Percentiles rank a stretch among this genome's conserved stretches.
Evolutionary conservation across 2,888 invertebrate genomes (phyloP).

Genomic region (Julus scanicus): DNA sequence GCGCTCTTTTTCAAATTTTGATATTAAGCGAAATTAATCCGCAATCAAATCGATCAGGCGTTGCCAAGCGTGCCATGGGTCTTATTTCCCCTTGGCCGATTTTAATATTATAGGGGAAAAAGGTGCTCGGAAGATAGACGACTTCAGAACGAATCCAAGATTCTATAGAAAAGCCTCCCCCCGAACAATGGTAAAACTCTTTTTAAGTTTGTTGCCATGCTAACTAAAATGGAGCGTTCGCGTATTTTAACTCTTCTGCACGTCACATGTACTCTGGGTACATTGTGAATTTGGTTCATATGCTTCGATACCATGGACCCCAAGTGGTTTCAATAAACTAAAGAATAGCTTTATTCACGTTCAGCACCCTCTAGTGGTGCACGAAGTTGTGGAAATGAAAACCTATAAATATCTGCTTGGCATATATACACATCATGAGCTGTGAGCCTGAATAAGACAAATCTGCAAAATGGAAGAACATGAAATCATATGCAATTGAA

Average conservation of each 20-base stretch:
- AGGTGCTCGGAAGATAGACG: not conserved
- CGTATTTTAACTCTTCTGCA: not conserved
- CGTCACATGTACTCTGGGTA: not conserved
- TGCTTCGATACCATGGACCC: too few relatives aligned
- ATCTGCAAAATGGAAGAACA: too few relatives aligned
- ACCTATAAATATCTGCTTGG: too few relatives aligned
- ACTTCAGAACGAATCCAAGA: not conserved
- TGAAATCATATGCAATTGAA: too few relatives aligned
- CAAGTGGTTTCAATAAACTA: too few relatives aligned
- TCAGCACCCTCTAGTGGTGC: too few relatives aligned
- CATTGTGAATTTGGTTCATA: too few relatives aligned
- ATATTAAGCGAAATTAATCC: slow-evolving; percentile 50
- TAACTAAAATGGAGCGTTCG: not conserved
- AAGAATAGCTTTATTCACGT: too few relatives aligned
- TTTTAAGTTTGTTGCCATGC: slow-evolving; percentile 27
- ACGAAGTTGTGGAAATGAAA: too few relatives aligned
- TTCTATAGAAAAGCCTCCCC: not conserved
- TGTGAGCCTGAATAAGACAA: too few relatives aligned
- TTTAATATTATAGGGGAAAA: slow-evolving; percentile 21
- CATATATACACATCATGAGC: too few relatives aligned
- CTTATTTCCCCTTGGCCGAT: not conserved
- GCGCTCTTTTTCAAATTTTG: slow-evolving; percentile 20
- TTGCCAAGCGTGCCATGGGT: not conserved
- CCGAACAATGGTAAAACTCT: not conserved
- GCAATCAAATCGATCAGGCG: slow-evolving; percentile 52